Base-by-base conservation (phyloP, 2,797 vertebrate species). In the Otolemur crassicaudatus region DNA sequence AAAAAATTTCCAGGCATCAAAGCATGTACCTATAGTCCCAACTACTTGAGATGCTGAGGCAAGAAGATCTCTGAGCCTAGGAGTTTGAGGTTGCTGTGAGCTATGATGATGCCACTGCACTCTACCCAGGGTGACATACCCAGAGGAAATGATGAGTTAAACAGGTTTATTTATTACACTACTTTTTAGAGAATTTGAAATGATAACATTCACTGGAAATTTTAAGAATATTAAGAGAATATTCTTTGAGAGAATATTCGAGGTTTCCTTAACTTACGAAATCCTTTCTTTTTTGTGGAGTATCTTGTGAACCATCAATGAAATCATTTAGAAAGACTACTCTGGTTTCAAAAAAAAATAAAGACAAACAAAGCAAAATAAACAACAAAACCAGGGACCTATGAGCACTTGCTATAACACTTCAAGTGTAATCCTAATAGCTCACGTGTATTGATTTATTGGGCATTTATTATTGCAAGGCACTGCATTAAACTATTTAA, bases 161-260 rank as follows among this genome's bases (percentile, higher is more conserved):
- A 22, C 27, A 61, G 22, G 11, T n/a, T 82, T 90, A 83, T 87
- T 82, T 77, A 31, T 79, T 87, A 61, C 12, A 40, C 60, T 63
- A 84, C 40, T 61, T 82, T 65, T 46, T 93, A 58, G 67, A 85
- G 12, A 92, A 75, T 81, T 89, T 92, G 72, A 25, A 61, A 34
- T 31, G 72, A 49, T 70, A 58, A 34, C 34, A 1, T 86, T 16
- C 40, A 65, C n/a, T 90, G 53, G 53, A 23, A 80, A 40, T 88
- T 88, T 93, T 95, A 80, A 85, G 86, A 92, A 69, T 40, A 40
- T 40, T 40, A 40, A 40, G 40, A 40, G 40, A 40, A 40, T 40
- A 40, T 40, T 40, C 40, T 40, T 40, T 40, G 40, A 85, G 56
- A 82, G 7, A 91, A 29, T 87, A 25, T 13, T 11, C 10, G 87